These are phyloP conservation scores for Oreocharis arfaki DNA, from an alignment of 2,113 vertebrate genomes.

Conservation along the genomic window DNA sequence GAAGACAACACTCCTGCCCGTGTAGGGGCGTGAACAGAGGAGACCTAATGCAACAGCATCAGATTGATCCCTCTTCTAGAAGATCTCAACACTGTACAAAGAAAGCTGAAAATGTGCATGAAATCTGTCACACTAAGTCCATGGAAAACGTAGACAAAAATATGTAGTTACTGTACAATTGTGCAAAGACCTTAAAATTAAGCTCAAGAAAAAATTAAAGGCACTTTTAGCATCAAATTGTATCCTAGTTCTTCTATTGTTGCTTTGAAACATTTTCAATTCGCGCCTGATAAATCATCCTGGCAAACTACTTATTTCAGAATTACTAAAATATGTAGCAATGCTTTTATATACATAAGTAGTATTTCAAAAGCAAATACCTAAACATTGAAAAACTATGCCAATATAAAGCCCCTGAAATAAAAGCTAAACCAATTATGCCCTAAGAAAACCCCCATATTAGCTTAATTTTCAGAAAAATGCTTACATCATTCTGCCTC, in stretches of 20 bases:
- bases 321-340: background rate
- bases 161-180: background rate
- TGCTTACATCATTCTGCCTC: background rate
- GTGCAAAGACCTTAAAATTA: background rate
- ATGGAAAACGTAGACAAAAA: background rate
- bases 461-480: background rate
- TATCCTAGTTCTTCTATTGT: background rate
- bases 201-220: background rate
- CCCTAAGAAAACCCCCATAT: background rate
- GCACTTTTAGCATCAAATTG: background rate
- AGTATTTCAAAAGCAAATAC: background rate
- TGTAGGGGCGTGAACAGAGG: background rate
- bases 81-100: background rate
- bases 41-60: background rate
- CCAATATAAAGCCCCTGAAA: background rate
- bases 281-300: background rate
- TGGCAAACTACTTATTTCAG: background rate
- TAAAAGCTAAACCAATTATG: background rate
- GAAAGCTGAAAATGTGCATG: background rate
- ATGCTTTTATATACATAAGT: background rate
- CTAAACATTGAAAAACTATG: background rate
- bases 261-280: background rate
- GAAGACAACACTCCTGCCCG: background rate
- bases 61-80: background rate
- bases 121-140: background rate